These are phyloP conservation scores for Margarornis squamiger DNA, from an alignment of 2,797 vertebrate species.

Conservation along the genomic window DNA sequence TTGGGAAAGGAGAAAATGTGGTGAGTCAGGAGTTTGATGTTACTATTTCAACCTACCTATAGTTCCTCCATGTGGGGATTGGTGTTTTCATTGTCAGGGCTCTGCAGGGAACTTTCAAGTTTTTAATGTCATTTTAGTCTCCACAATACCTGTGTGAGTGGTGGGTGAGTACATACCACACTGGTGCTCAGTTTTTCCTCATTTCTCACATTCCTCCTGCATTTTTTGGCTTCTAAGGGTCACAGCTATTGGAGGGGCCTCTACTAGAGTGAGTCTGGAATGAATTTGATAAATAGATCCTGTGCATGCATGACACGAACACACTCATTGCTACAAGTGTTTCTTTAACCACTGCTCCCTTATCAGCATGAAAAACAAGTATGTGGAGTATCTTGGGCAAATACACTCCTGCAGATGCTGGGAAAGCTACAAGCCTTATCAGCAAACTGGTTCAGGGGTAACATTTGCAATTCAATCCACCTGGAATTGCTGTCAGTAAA, in stretches of 20 bases:
- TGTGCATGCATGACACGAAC: fast-evolving
- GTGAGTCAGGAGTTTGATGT: not conserved
- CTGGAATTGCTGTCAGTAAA: constrained; percentile 3
- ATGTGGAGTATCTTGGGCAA: constrained; percentile 4
- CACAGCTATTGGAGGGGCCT: not conserved
- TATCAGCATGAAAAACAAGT: constrained; percentile 40
- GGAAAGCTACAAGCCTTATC: constrained; percentile 3
- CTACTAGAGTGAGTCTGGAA: not conserved
- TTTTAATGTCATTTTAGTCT: not conserved
- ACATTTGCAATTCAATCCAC: not conserved
- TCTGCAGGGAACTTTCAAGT: not conserved
- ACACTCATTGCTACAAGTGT: not conserved
- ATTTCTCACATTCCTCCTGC: not conserved
- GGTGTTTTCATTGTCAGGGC: not conserved
- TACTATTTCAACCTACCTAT: not conserved
- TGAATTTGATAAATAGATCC: constrained; percentile 6
- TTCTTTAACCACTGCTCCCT: constrained; percentile 25
- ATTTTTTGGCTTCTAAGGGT: not conserved
- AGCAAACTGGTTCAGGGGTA: not conserved
- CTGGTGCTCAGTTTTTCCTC: not conserved
- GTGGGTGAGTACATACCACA: not conserved
- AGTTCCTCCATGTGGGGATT: not conserved
- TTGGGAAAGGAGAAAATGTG: not conserved
- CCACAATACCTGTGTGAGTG: not conserved
- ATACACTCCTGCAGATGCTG: constrained; percentile 8